phyloP scores from a whole-genome alignment of 2,113 vertebrate species.

The Toxostoma redivivum region DNA sequence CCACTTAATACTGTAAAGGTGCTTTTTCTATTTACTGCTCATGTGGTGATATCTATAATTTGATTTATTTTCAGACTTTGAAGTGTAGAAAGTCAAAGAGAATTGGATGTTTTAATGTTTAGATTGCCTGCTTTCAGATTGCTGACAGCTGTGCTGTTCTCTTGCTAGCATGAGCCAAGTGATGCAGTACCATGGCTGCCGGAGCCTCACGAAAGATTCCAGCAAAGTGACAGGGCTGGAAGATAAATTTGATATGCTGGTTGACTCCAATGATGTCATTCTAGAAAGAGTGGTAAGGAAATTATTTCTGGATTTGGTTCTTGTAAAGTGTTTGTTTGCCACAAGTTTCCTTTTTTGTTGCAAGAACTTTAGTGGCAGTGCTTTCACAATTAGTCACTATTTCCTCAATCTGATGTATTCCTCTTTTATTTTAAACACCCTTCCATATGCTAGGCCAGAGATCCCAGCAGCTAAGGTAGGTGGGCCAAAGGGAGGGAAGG shows the following conservation, averaged over 20 bases:
- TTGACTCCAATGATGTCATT: slow-evolving; percentile 91
- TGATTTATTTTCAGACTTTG: not conserved
- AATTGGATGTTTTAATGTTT: not conserved
- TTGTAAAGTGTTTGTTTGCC: not conserved
- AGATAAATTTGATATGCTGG: slow-evolving; percentile 90
- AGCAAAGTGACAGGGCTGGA: slow-evolving; percentile 86
- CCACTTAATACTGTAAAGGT: not conserved
- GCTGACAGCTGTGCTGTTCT: not conserved
- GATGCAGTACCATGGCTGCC: slow-evolving; percentile 92
- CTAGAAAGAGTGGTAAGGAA: slow-evolving; percentile 92
- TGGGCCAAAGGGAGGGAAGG: not conserved
- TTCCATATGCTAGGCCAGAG: not conserved
- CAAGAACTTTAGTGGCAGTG: not conserved
- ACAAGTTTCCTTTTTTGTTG: not conserved
- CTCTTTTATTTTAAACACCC: not conserved
- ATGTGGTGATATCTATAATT: accelerated
- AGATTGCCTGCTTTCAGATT: not conserved
- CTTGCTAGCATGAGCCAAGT: slow-evolving; percentile 87
- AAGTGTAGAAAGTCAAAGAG: not conserved
- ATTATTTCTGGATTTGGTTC: not conserved
- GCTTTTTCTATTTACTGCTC: not conserved
- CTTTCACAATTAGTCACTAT: not conserved
- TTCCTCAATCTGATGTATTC: not conserved
- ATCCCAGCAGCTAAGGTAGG: not conserved
- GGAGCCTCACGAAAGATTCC: slow-evolving; percentile 78